Base-by-base conservation (phyloP, 1,140 invertebrate genomes). In the Babylonia areolata region DNA sequence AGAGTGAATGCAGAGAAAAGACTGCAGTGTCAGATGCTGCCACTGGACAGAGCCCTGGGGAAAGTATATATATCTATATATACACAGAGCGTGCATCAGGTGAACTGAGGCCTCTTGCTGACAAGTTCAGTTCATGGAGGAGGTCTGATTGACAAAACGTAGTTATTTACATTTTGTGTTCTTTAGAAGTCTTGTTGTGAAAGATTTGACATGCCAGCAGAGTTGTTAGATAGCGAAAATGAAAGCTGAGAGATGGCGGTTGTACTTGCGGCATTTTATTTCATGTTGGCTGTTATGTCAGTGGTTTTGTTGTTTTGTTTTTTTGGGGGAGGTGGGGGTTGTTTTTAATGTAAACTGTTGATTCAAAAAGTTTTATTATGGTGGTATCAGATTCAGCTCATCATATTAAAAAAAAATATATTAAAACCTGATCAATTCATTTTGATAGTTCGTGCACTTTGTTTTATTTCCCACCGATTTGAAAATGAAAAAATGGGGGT, bases 381-480 rank as follows among this genome's bases (percentile, higher is more conserved):
- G 58, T 23, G 17, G 15, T 23, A 12, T 64, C 12, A 64, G 28
- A n/a, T 20, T n/a, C n/a, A n/a, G n/a, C n/a, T n/a, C n/a, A n/a
- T n/a, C n/a, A n/a, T n/a, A n/a, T n/a, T n/a, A n/a, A n/a, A n/a
- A n/a, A n/a, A n/a, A n/a, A n/a, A n/a, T n/a, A n/a, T n/a, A n/a
- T n/a, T n/a, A n/a, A n/a, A n/a, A n/a, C n/a, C n/a, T 64, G 6
- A 23, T 64, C 58, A 11, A 23, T 64, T 64, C 58, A 64, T 64
- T 64, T 64, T 23, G 58, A 28, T 6, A 64, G 20, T 23, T 64
- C 17, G 28, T 64, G 15, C 58, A 64, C 6, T 0, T 64, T 12
- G 20, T 12, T 64, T 64, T 64, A 64, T 64, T 64, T 64, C 58
- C 58, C 58, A 64, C 58, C 58, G 58, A 64, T 64, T 64, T n/a